Conservation (phyloP, 2,888 invertebrate genomes). For the Anoncus sp. region DNA sequence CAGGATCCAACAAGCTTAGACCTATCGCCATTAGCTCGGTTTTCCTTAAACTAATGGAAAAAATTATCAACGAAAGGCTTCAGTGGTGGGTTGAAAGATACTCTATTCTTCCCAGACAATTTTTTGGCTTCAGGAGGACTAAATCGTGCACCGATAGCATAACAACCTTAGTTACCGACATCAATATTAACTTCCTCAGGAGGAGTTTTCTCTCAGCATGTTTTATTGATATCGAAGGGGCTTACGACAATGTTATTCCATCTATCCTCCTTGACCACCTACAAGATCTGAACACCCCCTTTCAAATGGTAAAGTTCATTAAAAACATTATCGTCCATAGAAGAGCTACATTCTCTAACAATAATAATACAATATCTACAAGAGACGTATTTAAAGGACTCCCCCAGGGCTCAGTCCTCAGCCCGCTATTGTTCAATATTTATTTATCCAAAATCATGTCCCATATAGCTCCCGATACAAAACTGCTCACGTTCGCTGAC, state of each 20-base stretch:
- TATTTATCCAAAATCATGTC: not conserved
- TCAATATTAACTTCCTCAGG: not conserved
- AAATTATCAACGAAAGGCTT: not conserved
- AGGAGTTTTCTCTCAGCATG: not conserved
- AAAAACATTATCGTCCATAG: not conserved
- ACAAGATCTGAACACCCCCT: not conserved
- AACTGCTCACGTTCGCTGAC: not conserved
- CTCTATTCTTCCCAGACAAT: not conserved
- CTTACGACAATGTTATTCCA: not conserved
- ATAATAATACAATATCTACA: not conserved
- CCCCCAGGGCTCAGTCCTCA: not conserved
- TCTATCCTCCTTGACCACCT: not conserved
- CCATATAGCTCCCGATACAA: not conserved
- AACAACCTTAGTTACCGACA: not conserved
- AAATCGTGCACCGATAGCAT: too few relatives aligned
- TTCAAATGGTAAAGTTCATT: not conserved
- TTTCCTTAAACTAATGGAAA: not conserved
- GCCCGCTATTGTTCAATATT: not conserved
- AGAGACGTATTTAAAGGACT: not conserved
- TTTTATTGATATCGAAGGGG: not conserved
- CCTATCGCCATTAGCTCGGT: not conserved
- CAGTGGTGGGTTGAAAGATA: not conserved
- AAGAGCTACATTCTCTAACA: not conserved
- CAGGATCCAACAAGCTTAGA: not conserved
- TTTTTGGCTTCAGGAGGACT: not conserved